Evolutionary conservation across 2,797 vertebrate species (phyloP), one percentile per base, ranked within the genome.

Genomic region (Delichon dasypus): DNA sequence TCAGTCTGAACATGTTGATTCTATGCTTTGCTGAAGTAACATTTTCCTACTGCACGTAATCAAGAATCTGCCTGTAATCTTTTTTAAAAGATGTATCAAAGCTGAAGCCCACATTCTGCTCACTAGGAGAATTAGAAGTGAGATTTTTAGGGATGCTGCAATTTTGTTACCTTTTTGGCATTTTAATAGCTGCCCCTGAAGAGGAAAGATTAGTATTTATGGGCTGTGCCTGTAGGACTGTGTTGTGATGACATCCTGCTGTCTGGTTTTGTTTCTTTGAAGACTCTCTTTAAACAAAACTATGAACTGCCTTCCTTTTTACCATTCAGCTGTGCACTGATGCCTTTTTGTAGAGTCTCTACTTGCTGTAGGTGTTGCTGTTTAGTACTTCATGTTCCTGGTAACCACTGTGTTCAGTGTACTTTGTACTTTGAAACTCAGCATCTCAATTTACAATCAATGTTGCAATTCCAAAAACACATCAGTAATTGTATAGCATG

Each of bases 161-260:
- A 9, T 70, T 78, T 85, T 74, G 70, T 62, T 90, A 48, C 23
- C 75, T 84, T 75, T 26, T 66, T 94, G 55, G 55, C 45, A 71
- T 93, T 95, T 93, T 92, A 89, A 85, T 80, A 51, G 53, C 18
- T 89, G 18, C 48, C 40, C 16, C 60, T 62, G 51, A 90, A 90
- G 67, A 90, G 36, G 64, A 87, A 90, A 53, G 64, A 64, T 82
- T 73, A 53, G 57, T 77, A 44, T 85, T 89, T 82, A 47, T 34
- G 57, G 53, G 20, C 68, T 85, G 48, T 87, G 78, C 81, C 74
- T 85, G 32, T 83, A 73, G 45, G 75, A 93, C 13, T 76, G 16
- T 87, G 54, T 82, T 94, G 71, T n/a, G 89, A 73, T 87, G 85
- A 67, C 84, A 82, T 90, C 72, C 84, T 89, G 48, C 65, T 93